Evolutionary conservation across 2,888 invertebrate genomes (phyloP).

Genomic region (Dicyrtoma fusca): DNA sequence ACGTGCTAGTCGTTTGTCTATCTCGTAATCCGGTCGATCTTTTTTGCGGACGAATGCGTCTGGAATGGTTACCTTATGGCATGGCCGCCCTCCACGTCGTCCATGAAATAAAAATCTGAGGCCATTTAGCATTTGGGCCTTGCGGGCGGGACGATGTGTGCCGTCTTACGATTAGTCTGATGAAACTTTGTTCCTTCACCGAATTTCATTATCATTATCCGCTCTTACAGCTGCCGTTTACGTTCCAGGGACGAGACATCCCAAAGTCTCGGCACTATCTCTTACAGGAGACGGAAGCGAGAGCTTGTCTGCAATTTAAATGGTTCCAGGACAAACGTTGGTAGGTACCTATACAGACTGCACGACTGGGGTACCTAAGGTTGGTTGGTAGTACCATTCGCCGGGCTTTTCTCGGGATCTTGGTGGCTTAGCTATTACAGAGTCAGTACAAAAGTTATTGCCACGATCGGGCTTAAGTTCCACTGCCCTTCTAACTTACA

Average conservation of each 20-base stretch:
- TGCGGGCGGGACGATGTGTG: neutral
- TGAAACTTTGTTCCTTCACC: neutral
- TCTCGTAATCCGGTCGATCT: constrained; percentile 6
- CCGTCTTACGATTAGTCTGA: neutral
- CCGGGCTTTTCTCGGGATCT: too few species aligned
- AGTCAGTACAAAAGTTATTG: too few species aligned
- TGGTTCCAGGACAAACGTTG: too few species aligned
- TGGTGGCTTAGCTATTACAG: too few species aligned
- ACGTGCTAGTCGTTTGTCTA: constrained; percentile 32
- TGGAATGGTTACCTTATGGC: constrained; percentile 5
- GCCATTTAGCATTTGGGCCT: neutral
- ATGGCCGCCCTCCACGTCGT: neutral
- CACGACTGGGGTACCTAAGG: too few species aligned
- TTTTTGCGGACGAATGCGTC: constrained; percentile 21
- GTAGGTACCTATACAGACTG: too few species aligned
- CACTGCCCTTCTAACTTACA: too few species aligned
- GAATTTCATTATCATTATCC: neutral
- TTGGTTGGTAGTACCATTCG: too few species aligned
- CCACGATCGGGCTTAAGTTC: too few species aligned
- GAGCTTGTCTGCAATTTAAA: constrained; percentile 4
- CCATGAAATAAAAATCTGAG: constrained; percentile 2
- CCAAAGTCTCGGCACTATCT: neutral
- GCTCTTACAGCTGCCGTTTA: neutral
- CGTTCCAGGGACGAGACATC: neutral
- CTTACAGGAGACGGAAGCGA: neutral